Evolutionary conservation across 2,888 invertebrate genomes (phyloP), one percentile per base, ranked within the genome.

Genomic region (Pyrrhosoma nymphula): DNA sequence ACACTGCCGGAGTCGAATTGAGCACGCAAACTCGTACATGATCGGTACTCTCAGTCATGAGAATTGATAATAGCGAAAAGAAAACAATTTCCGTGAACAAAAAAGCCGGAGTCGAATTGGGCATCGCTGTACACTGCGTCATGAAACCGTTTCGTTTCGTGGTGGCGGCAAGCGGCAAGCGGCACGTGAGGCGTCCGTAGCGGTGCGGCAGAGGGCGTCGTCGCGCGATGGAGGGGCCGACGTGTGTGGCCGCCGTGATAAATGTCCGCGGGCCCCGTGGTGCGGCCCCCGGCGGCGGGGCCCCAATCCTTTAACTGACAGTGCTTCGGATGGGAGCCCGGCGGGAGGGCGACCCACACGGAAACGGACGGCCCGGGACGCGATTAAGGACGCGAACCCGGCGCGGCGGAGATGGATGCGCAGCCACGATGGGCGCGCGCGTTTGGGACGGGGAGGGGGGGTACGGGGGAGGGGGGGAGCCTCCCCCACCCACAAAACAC

Each of bases 211-310:
- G n/a, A n/a, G n/a, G 20, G 60, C 60, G 60, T 60, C 69, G 60
- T 47, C 30, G 69, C 63, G n/a, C n/a, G n/a, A n/a, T n/a, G 30
- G 8, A 0, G 90, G n/a, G 39, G 6, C 91, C 91, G 93, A 93
- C 93, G 93, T 93, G 93, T 93, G 93, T 93, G 93, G 93, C 93
- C 93, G 93, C 69, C 47, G 30, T 93, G 93, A 93, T 93, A 93
- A 93, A 93, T 93, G 93, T 63, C 93, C 47, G 93, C 91, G 91
- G 35, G 56, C 56, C 63, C 91, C 26, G 26, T 35, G 91, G 63
- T 26, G 35, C 20, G 63, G 35, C 63, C 93, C 93, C 93, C 26
- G 26, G 26, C 26, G 23, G 93, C 35, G 93, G 93, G 75, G 39
- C 39, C 93, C 69, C 93, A 69, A 93, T 93, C 69, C 93, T 63